Conservation (phyloP, 2,797 vertebrate species). For the Cossypha heuglini region DNA sequence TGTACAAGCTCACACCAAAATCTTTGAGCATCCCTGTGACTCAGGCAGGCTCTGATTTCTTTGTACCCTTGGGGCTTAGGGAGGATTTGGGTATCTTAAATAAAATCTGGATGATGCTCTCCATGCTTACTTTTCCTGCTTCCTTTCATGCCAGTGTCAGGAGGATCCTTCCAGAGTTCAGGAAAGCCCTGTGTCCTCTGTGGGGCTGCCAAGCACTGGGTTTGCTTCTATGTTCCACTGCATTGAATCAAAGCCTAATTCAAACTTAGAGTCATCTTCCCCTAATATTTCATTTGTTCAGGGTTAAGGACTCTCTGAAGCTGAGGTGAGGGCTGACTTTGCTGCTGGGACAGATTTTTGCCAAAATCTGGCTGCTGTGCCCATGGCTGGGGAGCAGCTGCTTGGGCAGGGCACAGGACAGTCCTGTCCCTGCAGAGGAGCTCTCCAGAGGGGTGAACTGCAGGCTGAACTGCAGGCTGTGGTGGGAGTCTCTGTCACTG, state of each 20-base stretch:
- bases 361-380: background rate
- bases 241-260: background rate
- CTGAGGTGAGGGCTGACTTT: background rate
- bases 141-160: background rate
- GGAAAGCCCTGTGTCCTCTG: background rate
- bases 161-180: background rate
- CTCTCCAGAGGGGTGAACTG: background rate
- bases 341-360: background rate
- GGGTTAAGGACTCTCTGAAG: background rate
- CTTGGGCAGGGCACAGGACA: background rate
- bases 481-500: background rate
- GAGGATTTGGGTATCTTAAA: background rate
- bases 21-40: background rate
- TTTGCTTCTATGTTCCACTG: background rate
- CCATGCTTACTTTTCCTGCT: background rate
- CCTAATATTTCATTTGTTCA: background rate
- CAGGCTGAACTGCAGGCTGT: background rate
- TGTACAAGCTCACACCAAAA: background rate
- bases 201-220: background rate
- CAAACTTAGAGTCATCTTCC: background rate
- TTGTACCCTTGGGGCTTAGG: too few relatives aligned
- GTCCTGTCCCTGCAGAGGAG: background rate
- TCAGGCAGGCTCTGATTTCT: background rate
- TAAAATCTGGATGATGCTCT: background rate
- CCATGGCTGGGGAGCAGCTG: background rate